Conservation (phyloP, 2,113 vertebrate species). For the Rhinoderma darwinii region DNA sequence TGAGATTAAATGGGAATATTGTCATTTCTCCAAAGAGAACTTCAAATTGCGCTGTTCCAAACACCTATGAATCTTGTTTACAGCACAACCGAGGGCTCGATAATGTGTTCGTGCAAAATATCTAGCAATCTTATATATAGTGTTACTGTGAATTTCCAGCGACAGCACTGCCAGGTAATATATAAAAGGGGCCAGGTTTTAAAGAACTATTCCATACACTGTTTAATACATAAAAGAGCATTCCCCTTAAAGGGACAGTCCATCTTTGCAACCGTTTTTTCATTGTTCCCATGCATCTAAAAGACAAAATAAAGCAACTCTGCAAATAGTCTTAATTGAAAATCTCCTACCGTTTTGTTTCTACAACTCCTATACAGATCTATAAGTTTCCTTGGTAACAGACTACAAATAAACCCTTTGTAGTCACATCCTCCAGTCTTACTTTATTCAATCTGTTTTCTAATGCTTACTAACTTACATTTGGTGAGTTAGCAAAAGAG, state of each 20-base stretch:
- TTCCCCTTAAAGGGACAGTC: background rate
- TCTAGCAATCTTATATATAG: background rate
- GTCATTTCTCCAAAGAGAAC: conserved; percentile 16
- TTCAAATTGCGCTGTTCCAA: background rate
- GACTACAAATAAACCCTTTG: too few relatives aligned
- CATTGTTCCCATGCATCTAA: too few relatives aligned
- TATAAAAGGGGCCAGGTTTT: background rate
- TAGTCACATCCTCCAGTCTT: too few relatives aligned
- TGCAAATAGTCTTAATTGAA: too few relatives aligned
- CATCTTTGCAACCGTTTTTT: background rate
- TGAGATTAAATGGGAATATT: conserved; percentile 17
- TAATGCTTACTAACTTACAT: too few relatives aligned
- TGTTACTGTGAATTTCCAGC: background rate
- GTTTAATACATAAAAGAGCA: background rate
- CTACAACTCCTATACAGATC: too few relatives aligned
- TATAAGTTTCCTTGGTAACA: too few relatives aligned
- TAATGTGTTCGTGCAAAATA: conserved; percentile 14
- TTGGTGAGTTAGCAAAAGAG: too few relatives aligned
- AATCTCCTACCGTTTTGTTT: too few relatives aligned
- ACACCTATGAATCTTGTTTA: conserved; percentile 20
- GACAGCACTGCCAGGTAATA: background rate
- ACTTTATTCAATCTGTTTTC: too few relatives aligned
- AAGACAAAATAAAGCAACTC: too few relatives aligned
- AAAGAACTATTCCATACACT: too few relatives aligned
- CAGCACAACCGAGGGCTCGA: background rate